phyloP scores from a whole-genome alignment of 1,140 invertebrate species.

The Thrips palmi region DNA sequence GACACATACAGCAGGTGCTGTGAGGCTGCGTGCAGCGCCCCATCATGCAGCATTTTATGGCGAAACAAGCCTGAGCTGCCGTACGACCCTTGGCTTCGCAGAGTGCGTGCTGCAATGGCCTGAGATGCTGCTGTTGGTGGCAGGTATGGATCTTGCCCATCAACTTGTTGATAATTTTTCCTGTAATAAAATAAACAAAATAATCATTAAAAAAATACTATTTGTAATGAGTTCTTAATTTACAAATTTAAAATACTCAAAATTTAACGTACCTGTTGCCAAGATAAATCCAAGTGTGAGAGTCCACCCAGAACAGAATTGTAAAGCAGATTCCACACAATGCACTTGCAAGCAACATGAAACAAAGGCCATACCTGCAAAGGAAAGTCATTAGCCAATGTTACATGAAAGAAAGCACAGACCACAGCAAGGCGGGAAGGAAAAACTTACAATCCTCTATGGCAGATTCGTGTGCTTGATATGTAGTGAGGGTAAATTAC shows the following conservation, averaged over 20 bases:
- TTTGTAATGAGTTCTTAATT: background rate
- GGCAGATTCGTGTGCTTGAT: too few species aligned
- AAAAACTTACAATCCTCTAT: too few species aligned
- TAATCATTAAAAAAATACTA: constrained; percentile 2
- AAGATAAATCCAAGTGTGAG: constrained; percentile 92
- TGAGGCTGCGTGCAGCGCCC: constrained; percentile 25
- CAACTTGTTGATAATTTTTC: constrained; percentile 49
- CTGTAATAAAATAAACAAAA: constrained; percentile 25
- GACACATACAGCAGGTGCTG: constrained; percentile 30
- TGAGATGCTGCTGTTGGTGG: constrained; percentile 39
- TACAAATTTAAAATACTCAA: constrained; percentile 2
- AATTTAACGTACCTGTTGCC: constrained; percentile 52
- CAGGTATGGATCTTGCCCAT: constrained; percentile 52
- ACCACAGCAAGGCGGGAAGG: too few species aligned
- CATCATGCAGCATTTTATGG: constrained; percentile 11
- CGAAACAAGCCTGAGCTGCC: constrained; percentile 26
- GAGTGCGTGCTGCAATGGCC: constrained; percentile 39
- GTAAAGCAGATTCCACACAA: constrained; percentile 75
- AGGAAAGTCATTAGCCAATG: constrained; percentile 11
- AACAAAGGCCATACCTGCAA: constrained; percentile 45
- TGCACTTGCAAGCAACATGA: constrained; percentile 69
- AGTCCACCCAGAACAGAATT: constrained; percentile 80
- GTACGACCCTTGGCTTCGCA: constrained; percentile 43
- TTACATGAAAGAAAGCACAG: too few species aligned
- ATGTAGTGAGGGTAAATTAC: too few species aligned